Base-by-base conservation (phyloP, 1,140 invertebrate genomes). In the Proctacanthus coquilletti region DNA sequence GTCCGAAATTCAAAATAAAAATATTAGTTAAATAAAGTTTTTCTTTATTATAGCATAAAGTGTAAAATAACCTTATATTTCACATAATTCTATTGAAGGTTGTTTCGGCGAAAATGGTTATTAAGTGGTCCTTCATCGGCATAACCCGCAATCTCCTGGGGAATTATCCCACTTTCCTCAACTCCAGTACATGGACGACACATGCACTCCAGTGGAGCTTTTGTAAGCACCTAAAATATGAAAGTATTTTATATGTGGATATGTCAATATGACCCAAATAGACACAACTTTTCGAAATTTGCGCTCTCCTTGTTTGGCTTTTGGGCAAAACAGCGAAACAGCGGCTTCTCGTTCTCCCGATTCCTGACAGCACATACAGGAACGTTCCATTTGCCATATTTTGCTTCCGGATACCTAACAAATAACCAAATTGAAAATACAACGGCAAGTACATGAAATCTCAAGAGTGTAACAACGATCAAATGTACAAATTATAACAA, bases 361-460 rank as follows among this genome's bases (percentile, higher is more conserved):
- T 61, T 92, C 86, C 61, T 91, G 86, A 61, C 87, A 93, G 54
- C 87, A 93, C 76, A 89, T 91, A 50, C 87, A 89, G 8, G 84
- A 89, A 29, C 88, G 66, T 59, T 93, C 88, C 75, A 88, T 91
- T 71, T 92, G 86, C 88, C 88, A 93, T 53, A 92, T 85, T 68
- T 92, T 92, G 43, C 84, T 91, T 9, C 85, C 85, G n/a, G 86
- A 91, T 5, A 92, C 85, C 86, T 91, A 42, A 11, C 29, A 35
- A 3, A n/a, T n/a, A n/a, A n/a, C n/a, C n/a, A n/a, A n/a, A n/a
- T n/a, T n/a, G n/a, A n/a, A n/a, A n/a, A n/a, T n/a, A n/a, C n/a
- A n/a, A n/a, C n/a, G n/a, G n/a, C n/a, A n/a, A n/a, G n/a, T n/a
- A n/a, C n/a, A n/a, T n/a, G n/a, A n/a, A n/a, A n/a, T n/a, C n/a